These are phyloP conservation scores for Blastobasis lacticolella DNA, from an alignment of 2,888 invertebrate genomes.

Conservation along the genomic window DNA sequence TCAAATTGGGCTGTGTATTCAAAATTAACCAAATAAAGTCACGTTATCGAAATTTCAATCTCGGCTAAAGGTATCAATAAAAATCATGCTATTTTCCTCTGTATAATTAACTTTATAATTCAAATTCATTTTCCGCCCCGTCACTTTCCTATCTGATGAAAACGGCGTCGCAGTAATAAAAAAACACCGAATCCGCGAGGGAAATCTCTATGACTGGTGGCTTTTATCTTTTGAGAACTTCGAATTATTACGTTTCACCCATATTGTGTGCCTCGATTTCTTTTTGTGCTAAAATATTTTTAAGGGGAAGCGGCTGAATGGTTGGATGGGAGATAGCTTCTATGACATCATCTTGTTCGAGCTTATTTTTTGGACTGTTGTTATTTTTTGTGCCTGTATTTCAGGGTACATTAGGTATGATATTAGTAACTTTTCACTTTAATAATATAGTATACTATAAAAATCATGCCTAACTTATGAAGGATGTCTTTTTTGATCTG, in stretches of 20 bases:
- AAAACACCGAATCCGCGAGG: slow-evolving; percentile 45
- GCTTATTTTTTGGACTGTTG: no score
- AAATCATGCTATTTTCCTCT: no score
- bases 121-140: slow-evolving; percentile 19
- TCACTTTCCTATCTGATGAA: slow-evolving; percentile 42
- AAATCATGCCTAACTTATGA: no score
- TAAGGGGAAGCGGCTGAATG: background rate
- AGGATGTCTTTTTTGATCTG: no score
- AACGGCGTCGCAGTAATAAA: slow-evolving; percentile 40
- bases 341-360: no score
- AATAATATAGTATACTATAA: no score
- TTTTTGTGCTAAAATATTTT: slow-evolving; percentile 4
- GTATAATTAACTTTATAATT: slow-evolving; percentile 17
- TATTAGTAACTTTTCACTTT: no score
- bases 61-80: no score
- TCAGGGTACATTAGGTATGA: no score
- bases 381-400: no score
- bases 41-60: background rate
- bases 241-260: slow-evolving; percentile 24
- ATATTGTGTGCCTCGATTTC: slow-evolving; percentile 15
- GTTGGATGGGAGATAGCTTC: no score
- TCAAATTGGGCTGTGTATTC: background rate
- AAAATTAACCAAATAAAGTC: background rate
- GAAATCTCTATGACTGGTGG: slow-evolving; percentile 44
- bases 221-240: slow-evolving; percentile 37